Evolutionary conservation across 2,113 vertebrate species (phyloP), one percentile per base, ranked within the genome.

Genomic region (Gallinago media): DNA sequence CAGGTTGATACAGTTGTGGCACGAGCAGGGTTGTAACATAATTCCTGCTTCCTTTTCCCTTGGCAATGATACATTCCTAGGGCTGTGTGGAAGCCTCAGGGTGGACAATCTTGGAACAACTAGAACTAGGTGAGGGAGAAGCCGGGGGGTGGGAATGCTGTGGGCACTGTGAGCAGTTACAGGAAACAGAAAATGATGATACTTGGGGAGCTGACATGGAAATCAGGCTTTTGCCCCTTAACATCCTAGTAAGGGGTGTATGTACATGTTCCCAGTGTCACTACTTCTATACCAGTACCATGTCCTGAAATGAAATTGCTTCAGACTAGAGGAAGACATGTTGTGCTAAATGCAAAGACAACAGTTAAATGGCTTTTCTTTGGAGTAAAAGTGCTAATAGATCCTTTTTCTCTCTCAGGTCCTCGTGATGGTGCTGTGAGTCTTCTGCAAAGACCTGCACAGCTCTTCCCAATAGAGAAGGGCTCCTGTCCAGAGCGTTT

Each of bases 211-310:
- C 31, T 72, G 56, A 11, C 8, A 5, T 2, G 20, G n/a, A 71
- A 66, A 13, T 42, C 0, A 3, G 44, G 18, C 47, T 55, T 72
- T n/a, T 74, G 49, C 25, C 12, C 15, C 11, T 15, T 21, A 32
- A 7, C 9, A 6, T 2, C 7, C 58, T 1, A 19, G 8, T 46
- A 13, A 32, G 6, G 11, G 15, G 2, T 20, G 4, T 15, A 18
- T 4, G 9, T 1, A 4, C 1, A 2, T 4, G 10, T 25, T 36
- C 12, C n/a, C 26, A n/a, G 36, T 6, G 3, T 20, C 75, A 4
- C 44, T 82, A 58, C 47, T 29, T 27, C 29, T 63, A 22, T 9
- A n/a, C 13, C 16, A 40, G 56, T 18, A 26, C 65, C 0, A 1
- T 14, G 11, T 18, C 42, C 20, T 54, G 18, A 26, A 42, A 12